Base-by-base conservation (phyloP, 1,140 invertebrate genomes). In the Dendrolimus punctatus region DNA sequence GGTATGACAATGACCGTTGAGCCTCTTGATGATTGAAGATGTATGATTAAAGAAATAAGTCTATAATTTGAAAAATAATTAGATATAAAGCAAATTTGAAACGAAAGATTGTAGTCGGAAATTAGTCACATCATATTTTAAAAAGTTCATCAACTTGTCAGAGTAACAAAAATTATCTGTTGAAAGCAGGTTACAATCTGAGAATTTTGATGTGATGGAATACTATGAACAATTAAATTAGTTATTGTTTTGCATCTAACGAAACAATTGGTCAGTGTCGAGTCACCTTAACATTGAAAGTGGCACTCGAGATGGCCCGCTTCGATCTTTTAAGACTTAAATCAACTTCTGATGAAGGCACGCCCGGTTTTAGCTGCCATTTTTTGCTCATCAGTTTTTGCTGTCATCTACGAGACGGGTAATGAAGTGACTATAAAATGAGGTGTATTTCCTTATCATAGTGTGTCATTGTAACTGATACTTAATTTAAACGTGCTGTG, bases 361-460 rank as follows among this genome's bases (percentile, higher is more conserved):
- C 23, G 23, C 23, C 23, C 23, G 23, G 23, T 6, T 2, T 45
- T 49, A 44, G 43, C 49, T 37, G 5, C 46, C 43, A 38, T 53
- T 66, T 66, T 66, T 66, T 66, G 58, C 58, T 57, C 51, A 56
- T 54, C 47, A 7, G 40, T 64, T 63, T 58, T 61, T 61, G 58
- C 23, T 7, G 37, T 8, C 39, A 10, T 47, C 7, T 46, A 39
- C 45, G 54, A 39, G 53, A 44, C n/a, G 50, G 57, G 56, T 65
- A 65, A 62, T 57, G 49, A 46, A 40, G 37, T 55, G 10, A 38
- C 41, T 57, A 56, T 51, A 47, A 53, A 54, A 57, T 59, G 48
- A 43, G 49, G 60, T 66, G 52, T 49, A 53, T 66, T 55, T 55
- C 54, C 40, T 55, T 3, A 23, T 23, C 53, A 48, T 51, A 53